Percentiles rank a stretch among this genome's conserved stretches.
Conservation (phyloP, 2,113 vertebrate genomes). For the Anthoscopus minutus region DNA sequence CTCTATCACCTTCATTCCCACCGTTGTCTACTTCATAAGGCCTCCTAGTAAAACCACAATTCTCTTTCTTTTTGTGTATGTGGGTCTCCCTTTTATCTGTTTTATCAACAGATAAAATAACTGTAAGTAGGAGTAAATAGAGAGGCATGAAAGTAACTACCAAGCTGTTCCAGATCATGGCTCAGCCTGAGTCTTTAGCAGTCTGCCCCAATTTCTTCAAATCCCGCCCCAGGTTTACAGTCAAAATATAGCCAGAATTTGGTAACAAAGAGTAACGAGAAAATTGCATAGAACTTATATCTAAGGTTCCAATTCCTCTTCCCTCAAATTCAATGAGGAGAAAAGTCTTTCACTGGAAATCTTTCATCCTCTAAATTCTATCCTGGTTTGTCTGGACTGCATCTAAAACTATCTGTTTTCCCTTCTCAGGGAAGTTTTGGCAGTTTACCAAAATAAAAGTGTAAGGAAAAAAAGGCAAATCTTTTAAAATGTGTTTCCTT, state of each 20-base stretch:
- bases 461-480: neutral
- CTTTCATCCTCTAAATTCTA: neutral
- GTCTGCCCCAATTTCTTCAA: neutral
- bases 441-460: neutral
- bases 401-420: neutral
- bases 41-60: neutral
- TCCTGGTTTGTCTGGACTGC: neutral
- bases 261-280: neutral
- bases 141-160: neutral
- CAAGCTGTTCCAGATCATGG: neutral
- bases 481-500: neutral
- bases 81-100: neutral
- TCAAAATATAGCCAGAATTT: neutral
- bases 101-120: neutral
- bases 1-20: neutral
- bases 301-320: neutral
- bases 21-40: neutral
- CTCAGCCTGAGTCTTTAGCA: neutral
- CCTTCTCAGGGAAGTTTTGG: neutral
- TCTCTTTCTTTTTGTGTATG: neutral
- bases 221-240: neutral
- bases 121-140: neutral
- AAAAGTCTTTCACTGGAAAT: neutral
- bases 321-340: neutral
- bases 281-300: neutral